Conservation (phyloP, 1,140 invertebrate species). For the Lanistes nyassanus region DNA sequence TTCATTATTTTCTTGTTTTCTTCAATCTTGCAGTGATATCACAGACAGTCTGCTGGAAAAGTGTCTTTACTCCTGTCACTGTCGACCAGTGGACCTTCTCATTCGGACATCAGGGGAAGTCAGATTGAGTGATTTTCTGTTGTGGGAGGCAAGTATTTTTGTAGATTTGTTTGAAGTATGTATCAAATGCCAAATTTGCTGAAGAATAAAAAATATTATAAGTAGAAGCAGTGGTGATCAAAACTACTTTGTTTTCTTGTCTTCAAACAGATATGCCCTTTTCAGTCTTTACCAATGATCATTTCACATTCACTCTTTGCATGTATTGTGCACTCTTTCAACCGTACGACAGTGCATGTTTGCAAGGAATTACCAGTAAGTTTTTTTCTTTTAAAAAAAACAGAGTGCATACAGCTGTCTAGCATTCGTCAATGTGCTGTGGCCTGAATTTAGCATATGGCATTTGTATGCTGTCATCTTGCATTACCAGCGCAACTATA, state of each 20-base stretch:
- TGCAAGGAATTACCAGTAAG: background rate
- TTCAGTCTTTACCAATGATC: conserved; percentile 3
- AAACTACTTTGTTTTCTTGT: too few relatives aligned
- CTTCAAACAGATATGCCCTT: too few relatives aligned
- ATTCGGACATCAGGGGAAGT: conserved; percentile 96
- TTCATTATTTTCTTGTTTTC: background rate
- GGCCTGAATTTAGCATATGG: conserved; percentile 95
- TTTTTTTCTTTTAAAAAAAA: conserved; percentile 34
- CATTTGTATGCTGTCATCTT: conserved; percentile 86
- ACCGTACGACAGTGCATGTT: too few relatives aligned
- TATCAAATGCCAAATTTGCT: background rate
- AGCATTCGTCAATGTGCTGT: conserved; percentile 75
- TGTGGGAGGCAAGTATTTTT: conserved; percentile 88
- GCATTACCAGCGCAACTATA: conserved; percentile 78
- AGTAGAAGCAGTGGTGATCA: background rate
- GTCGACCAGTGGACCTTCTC: conserved; percentile 85
- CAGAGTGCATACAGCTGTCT: conserved; percentile 62
- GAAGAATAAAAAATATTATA: background rate
- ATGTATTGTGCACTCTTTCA: background rate
- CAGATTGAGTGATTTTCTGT: conserved; percentile 93
- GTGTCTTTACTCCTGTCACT: conserved; percentile 82
- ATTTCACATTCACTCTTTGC: conserved; percentile 19
- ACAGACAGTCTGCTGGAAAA: conserved; percentile 81
- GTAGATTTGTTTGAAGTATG: background rate
- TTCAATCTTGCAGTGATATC: conserved; percentile 75